Percentiles rank a stretch among this genome's conserved stretches.
Evolutionary conservation across 2,113 vertebrate genomes (phyloP).

Genomic region (Sinosuthora webbiana): DNA sequence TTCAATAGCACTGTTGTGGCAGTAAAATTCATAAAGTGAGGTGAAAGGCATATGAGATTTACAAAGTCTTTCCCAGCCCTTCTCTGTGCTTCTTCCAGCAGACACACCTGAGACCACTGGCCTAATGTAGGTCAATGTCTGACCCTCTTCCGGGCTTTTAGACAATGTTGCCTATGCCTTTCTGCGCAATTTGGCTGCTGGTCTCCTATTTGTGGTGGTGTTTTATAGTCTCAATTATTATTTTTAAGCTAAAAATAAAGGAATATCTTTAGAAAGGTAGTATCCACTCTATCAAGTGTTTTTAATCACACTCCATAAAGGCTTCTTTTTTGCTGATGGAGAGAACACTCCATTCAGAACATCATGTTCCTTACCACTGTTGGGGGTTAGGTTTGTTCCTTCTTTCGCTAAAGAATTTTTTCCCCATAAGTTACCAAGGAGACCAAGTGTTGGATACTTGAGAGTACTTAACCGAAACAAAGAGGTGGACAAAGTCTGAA

Average conservation of each 20-base stretch:
- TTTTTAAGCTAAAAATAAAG: background rate
- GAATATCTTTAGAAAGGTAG: background rate
- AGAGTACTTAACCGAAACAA: no score
- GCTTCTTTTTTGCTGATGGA: background rate
- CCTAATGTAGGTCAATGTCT: background rate
- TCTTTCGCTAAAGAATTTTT: no score
- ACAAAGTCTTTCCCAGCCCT: background rate
- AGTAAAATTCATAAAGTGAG: background rate
- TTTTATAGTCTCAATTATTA: background rate
- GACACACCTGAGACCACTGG: background rate
- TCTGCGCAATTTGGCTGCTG: background rate
- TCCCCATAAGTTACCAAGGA: no score
- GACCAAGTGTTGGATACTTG: no score
- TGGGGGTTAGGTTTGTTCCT: no score
- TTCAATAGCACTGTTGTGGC: background rate
- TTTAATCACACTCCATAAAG: conserved; percentile 32
- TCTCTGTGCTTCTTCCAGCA: background rate
- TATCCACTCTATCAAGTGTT: conserved; percentile 41
- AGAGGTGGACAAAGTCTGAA: no score
- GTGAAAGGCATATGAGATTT: background rate
- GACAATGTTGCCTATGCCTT: background rate
- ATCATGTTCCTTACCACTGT: background rate
- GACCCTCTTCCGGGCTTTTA: background rate
- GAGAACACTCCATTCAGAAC: background rate
- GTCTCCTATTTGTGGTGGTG: background rate